These are phyloP conservation scores for Gymnogyps californianus DNA, from an alignment of 2,113 vertebrate genomes.

Conservation along the genomic window DNA sequence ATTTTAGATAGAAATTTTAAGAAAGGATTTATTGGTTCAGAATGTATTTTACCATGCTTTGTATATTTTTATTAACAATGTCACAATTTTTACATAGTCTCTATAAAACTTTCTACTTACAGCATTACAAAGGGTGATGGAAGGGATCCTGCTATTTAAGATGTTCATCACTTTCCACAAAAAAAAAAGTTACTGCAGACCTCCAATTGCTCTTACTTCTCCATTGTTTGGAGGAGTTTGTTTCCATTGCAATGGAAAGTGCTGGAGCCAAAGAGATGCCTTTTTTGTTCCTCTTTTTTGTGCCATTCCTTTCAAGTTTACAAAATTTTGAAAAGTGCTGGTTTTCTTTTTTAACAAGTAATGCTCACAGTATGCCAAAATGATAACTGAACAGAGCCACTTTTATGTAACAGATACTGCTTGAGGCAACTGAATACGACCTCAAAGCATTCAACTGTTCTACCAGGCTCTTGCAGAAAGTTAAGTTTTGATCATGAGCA, in stretches of 20 bases:
- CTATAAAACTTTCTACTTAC: not conserved
- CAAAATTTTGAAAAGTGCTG: not conserved
- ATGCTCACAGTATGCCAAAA: not conserved
- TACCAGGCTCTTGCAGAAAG: not conserved
- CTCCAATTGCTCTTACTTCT: not conserved
- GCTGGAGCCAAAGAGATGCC: not conserved
- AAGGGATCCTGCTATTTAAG: not conserved
- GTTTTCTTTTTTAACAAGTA: not conserved
- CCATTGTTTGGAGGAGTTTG: not conserved
- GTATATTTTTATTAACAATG: not conserved
- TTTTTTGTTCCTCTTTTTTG: not conserved
- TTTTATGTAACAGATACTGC: not conserved
- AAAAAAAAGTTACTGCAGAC: not conserved
- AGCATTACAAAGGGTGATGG: not conserved
- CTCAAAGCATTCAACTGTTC: not conserved
- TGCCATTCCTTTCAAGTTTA: not conserved
- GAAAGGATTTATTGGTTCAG: not conserved
- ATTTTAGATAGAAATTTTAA: not conserved
- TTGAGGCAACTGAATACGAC: accelerated
- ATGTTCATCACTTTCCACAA: not conserved
- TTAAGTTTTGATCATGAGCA: not conserved
- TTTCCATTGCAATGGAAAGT: not conserved
- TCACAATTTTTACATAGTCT: not conserved
- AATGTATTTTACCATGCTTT: not conserved
- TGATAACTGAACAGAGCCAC: not conserved